Base-by-base conservation (phyloP, 2,888 invertebrate species). In the Pseudanteris insignis region DNA sequence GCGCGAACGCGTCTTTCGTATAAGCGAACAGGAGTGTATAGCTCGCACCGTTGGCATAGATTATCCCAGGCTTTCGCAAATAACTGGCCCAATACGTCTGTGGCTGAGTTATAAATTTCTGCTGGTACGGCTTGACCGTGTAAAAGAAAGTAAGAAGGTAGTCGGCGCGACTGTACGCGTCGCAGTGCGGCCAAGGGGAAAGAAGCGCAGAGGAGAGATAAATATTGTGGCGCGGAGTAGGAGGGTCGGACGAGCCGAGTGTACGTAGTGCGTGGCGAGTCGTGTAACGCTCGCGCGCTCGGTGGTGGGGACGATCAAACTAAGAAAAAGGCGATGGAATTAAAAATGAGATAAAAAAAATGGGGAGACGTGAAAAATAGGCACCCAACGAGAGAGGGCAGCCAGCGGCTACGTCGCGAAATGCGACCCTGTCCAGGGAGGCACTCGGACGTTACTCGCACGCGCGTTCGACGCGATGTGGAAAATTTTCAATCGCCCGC, bases 361-460 rank as follows among this genome's bases (percentile, higher is more conserved):
- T 63, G 60, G 65, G 55, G 64, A 68, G 61, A 72, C 57, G 74
- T 77, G 78, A 78, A 78, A 78, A 77, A 77, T 78, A 74, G 75
- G 75, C 69, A 76, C 69, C 75, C 73, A 74, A 72, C 68, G 67
- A 71, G 70, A 73, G 73, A 70, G 68, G 72, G 74, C 67, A 68
- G 75, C 77, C 76, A 73, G 69, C 66, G 73, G 77, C 73, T 72
- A 68, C 67, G 70, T 66, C 68, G 71, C 65, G 67, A 70, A 74
- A 70, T 74, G 73, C 75, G 74, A 75, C 72, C 72, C 75, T 72
- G 71, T 66, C 71, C 74, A 72, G 71, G 69, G 70, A 71, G 68
- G 72, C 68, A 73, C 70, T 69, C 59, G 59, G 57, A 58, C 67
- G 65, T n/a, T n/a, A n/a, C n/a, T n/a, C n/a, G 26, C 50, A 14